A percentile compares a stretch with the other conserved stretches of the same genome.
These are phyloP conservation scores for Porites evermanni DNA, from an alignment of 92 coral and sea anemone genomes.

Conservation along the genomic window DNA sequence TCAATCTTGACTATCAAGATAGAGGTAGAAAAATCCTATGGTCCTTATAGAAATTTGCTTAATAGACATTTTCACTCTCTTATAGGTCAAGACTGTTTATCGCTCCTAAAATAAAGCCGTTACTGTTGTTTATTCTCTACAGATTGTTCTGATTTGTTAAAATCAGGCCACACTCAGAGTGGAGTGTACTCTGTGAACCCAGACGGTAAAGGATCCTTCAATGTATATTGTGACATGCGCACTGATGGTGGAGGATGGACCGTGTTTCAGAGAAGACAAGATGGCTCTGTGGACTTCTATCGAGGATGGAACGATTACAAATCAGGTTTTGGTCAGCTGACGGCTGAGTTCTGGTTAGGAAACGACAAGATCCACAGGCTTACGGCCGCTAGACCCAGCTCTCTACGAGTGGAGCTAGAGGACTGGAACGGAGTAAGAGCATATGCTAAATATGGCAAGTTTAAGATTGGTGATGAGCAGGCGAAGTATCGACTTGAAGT, in stretches of 20 bases:
- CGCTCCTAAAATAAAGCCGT: no score
- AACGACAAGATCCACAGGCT: slow-evolving; percentile 66
- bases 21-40: no score
- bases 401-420: not conserved
- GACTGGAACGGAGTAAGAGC: not conserved
- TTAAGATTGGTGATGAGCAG: not conserved
- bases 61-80: no score
- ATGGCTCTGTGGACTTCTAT: slow-evolving; percentile 60
- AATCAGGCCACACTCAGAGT: slow-evolving; percentile 36
- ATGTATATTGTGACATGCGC: slow-evolving; percentile 70
- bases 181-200: slow-evolving; percentile 53
- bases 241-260: slow-evolving; percentile 68
- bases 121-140: no score
- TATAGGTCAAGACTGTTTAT: no score
- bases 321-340: slow-evolving; percentile 64
- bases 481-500: not conserved
- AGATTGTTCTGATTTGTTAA: no score
- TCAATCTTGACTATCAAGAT: no score
- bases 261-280: slow-evolving; percentile 61
- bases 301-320: slow-evolving; percentile 59
- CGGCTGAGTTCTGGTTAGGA: slow-evolving; percentile 66
- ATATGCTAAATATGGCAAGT: not conserved
- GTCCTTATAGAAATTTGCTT: no score
- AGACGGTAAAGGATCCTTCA: slow-evolving; percentile 54
- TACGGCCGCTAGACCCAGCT: slow-evolving; percentile 32